Base-by-base conservation (phyloP, 2,113 vertebrate species). In the Brachyhypopomus occidentalis region DNA sequence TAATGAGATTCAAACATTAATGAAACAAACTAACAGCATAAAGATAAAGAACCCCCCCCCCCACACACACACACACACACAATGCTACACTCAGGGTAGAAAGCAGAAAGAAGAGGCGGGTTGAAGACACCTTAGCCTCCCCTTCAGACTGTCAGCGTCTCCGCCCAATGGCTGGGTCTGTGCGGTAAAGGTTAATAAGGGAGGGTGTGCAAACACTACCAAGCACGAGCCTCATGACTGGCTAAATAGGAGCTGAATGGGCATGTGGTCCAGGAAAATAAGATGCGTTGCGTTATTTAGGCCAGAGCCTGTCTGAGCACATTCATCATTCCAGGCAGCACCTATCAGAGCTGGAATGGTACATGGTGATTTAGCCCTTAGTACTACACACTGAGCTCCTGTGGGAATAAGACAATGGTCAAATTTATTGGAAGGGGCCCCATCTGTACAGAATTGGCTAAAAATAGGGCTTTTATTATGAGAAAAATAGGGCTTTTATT, bases 171-270 rank as follows among this genome's bases (percentile, higher is more conserved):
- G 66, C 34, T 67, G 25, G 62, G 41, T 25, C 27, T 34, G 5
- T 17, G 45, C 17, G 75, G 30, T 67, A 77, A 77, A 55, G 62
- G 62, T 63, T 38, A 80, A 74, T 11, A 45, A 74, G 64, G 59
- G 56, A 23, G 36, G 38, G 12, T n/a, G n/a, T 34, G 36, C 27
- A 5, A 17, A 34, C 64, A 7, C 19, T 36, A 67, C 19, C 2
- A 30, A 20, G 60, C 7, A 11, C 34, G 66, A 11, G 34, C 5
- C 30, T 22, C 27, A 67, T 19, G 34, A 27, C 2, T 20, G 36
- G 66, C 30, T 19, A 22, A 20, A 70, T 70, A n/a, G 23, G 20
- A 22, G 19, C 34, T 41, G 66, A 70, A 41, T 41, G 6, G 14
- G 12, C 38, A 27, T 27, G 16, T 16, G 9, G 71, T 16, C 16